Percentiles rank a stretch among this genome's conserved stretches.
Evolutionary conservation across 2,113 vertebrate species (phyloP).

Genomic region (Cichladusa arquata): DNA sequence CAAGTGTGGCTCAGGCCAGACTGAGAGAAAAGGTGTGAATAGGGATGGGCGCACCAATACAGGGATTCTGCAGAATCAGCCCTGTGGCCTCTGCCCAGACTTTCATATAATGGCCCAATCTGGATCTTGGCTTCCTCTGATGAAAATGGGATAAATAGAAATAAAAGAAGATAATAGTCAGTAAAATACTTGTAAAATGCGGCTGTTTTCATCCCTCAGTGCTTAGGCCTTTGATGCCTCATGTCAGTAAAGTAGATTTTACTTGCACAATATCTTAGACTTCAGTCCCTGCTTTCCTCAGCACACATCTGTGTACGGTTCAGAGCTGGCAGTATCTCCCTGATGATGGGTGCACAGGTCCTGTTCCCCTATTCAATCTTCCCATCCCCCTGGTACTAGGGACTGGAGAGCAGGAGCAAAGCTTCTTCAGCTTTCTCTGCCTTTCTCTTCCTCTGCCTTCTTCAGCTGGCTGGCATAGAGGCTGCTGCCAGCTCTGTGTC

Average conservation of each 20-base stretch:
- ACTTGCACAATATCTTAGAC: not conserved
- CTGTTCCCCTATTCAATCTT: not conserved
- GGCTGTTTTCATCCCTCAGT: not conserved
- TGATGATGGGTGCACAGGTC: not conserved
- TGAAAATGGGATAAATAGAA: not conserved
- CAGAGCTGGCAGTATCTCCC: not conserved
- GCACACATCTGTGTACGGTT: not conserved
- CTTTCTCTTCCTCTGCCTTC: too few species aligned
- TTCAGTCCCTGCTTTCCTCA: not conserved
- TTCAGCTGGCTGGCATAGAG: not conserved
- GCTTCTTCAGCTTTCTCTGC: not conserved
- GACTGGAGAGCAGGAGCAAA: not conserved
- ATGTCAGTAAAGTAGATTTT: not conserved
- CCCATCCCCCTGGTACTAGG: not conserved
- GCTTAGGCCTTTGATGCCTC: not conserved
- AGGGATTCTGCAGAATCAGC: not conserved
- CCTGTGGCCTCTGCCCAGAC: not conserved
- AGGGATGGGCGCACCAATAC: not conserved
- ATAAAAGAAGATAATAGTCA: not conserved
- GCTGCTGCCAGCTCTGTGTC: not conserved
- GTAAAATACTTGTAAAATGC: not conserved
- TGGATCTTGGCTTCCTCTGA: not conserved
- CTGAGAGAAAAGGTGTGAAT: not conserved
- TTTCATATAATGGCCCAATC: not conserved
- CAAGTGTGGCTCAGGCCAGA: not conserved